Percentiles rank a stretch among this genome's conserved stretches.
Conservation (phyloP, 2,888 invertebrate genomes). For the Scrobipalpa costella region DNA sequence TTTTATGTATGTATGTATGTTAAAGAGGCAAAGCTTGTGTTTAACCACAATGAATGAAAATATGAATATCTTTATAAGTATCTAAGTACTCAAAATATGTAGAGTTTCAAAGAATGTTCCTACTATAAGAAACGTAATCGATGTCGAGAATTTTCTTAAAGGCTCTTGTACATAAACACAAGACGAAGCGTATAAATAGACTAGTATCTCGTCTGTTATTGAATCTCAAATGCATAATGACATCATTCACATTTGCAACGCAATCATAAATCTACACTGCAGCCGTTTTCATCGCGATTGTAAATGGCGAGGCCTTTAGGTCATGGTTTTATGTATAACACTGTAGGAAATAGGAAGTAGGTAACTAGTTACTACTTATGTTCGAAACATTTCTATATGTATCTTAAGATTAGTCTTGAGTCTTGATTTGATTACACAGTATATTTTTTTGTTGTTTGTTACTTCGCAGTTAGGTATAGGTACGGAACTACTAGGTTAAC, state of each 20-base stretch:
- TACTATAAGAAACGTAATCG: background rate
- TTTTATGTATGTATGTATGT: no score
- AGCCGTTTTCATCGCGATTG: conserved; percentile 3
- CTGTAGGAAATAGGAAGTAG: background rate
- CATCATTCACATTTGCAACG: conserved; percentile 6
- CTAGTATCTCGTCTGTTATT: background rate
- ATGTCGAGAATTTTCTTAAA: background rate
- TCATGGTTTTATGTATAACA: background rate
- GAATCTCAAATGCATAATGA: conserved; percentile 14
- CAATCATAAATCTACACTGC: conserved; percentile 5
- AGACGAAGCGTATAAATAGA: background rate
- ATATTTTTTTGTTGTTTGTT: background rate
- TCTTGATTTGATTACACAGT: background rate
- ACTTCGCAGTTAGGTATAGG: no score
- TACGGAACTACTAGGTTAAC: no score
- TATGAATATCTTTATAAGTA: no score
- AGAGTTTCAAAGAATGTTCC: background rate
- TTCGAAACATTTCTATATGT: background rate
- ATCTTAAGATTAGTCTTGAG: background rate
- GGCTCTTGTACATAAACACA: background rate
- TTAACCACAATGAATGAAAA: no score
- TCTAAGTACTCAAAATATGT: no score
- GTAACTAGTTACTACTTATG: background rate
- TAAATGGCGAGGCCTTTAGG: background rate
- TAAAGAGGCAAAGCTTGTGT: no score